Base-by-base conservation (phyloP, 2,113 vertebrate genomes). In the Andinoacara biseriatus region DNA sequence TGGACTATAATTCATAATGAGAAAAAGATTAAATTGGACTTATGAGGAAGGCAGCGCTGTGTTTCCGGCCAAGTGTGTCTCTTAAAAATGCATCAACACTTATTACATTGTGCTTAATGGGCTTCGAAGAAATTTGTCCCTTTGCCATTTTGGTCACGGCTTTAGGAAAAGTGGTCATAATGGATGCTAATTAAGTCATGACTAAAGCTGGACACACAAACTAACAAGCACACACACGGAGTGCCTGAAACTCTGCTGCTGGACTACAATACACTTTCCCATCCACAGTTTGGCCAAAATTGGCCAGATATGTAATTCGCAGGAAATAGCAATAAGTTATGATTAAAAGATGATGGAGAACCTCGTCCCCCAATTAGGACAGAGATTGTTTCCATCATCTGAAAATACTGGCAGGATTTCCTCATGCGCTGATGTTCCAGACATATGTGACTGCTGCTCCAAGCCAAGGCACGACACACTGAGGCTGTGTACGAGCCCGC, bases 71-170 rank as follows among this genome's bases (percentile, higher is more conserved):
- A 91, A 90, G 81, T 82, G 74, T 90, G 90, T 92, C 91, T 90
- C 86, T 92, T 91, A 90, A 90, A 93, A 92, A 89, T 81, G 83
- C 86, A 93, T 93, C 90, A 92, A 31, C 69, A 83, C 63, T 91
- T 84, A 91, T 94, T 92, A 90, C 46, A 61, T 86, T 84, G 80
- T 79, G 86, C 84, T 84, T 89, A 93, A 93, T 90, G 83, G 83
- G 20, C 89, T 91, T 59, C 18, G 35, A 65, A 86, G 80, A 87
- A 87, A 88, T 86, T 56, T 92, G 86, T 87, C 67, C 84, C 56
- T 38, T 86, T 74, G 74, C 83, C 82, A 88, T 93, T 88, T 91
- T 76, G 78, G 86, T 85, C 90, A 82, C 67, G 58, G 79, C 76
- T 60, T 33, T 40, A 10, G 80, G 63, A 84, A 92, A 88, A 92